Conservation (phyloP, 2,888 invertebrate species). For the Tetramorium bicarinatum region DNA sequence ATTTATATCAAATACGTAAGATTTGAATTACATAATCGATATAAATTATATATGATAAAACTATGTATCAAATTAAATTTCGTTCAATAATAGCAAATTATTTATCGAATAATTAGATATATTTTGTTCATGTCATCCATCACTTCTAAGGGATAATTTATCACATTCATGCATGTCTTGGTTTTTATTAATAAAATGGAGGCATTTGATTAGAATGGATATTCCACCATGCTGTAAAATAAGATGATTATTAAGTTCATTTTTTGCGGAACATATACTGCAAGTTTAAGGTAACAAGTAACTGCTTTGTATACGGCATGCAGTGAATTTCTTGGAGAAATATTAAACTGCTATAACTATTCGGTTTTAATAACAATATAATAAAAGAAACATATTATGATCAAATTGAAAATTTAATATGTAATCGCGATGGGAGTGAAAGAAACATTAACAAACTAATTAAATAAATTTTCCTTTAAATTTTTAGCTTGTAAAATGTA, state of each 20-base stretch:
- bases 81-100: neutral
- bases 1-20: neutral
- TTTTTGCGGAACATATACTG: constrained; percentile 17
- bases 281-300: neutral
- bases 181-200: constrained; percentile 3
- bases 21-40: neutral
- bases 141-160: neutral
- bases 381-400: neutral
- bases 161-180: neutral
- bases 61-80: neutral
- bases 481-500: neutral
- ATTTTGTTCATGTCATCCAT: neutral
- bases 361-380: neutral
- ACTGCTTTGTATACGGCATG: constrained; percentile 24
- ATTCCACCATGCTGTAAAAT: constrained; percentile 12
- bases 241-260: neutral
- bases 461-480: neutral
- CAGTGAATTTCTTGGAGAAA: neutral
- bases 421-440: neutral
- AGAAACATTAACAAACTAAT: neutral
- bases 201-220: neutral
- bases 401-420: neutral
- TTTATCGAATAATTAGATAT: neutral
- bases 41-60: neutral
- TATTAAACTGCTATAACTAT: neutral